Evolutionary conservation across 2,888 invertebrate species (phyloP).

Genomic region (Netelia fuscicornis): DNA sequence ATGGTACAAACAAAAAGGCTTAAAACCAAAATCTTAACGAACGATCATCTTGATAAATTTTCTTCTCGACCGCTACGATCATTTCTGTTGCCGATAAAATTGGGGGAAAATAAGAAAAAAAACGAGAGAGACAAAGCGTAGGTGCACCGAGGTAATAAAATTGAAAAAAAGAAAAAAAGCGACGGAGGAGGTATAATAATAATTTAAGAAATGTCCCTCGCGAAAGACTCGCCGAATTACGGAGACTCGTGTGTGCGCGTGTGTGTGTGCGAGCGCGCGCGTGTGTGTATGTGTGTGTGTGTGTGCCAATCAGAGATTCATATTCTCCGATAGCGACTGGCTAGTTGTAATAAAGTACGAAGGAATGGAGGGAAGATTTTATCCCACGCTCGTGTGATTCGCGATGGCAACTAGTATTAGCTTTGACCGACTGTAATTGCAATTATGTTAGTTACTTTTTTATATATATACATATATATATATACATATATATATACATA

Average conservation of each 20-base stretch:
- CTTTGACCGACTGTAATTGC: constrained; percentile 69
- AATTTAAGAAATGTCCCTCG: constrained; percentile 3
- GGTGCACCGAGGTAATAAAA: constrained; percentile 25
- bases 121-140: neutral
- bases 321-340: constrained; percentile 46
- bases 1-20: no score
- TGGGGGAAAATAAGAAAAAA: neutral
- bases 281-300: neutral
- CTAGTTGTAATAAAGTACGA: constrained; percentile 61
- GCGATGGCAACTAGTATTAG: constrained; percentile 65
- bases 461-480: constrained; percentile 3
- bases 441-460: constrained; percentile 73
- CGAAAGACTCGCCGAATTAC: neutral
- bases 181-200: neutral
- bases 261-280: neutral
- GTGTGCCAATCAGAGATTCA: constrained; percentile 56
- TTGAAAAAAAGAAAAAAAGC: neutral
- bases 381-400: constrained; percentile 59
- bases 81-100: neutral
- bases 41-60: no score
- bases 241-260: constrained; percentile 5
- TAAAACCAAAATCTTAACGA: no score
- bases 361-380: constrained; percentile 47
- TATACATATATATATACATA: neutral
- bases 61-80: neutral